phyloP scores from a whole-genome alignment of 2,113 vertebrate genomes.

The Urocolius indicus region DNA sequence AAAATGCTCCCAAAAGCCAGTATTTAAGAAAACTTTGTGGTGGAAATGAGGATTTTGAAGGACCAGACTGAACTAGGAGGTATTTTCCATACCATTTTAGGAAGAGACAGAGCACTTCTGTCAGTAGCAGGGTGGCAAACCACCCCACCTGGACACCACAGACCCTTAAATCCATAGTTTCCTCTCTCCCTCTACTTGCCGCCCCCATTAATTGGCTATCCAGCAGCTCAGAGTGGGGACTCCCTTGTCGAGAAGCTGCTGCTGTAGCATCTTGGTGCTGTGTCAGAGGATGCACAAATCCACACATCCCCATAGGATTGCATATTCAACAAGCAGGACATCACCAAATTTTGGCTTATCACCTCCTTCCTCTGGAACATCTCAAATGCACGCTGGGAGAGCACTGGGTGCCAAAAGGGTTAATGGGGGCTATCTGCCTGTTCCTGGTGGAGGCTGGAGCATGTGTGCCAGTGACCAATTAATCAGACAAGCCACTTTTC shows the following conservation, averaged over 20 bases:
- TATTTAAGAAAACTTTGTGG: background rate
- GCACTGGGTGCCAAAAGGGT: background rate
- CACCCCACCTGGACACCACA: background rate
- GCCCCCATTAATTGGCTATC: background rate
- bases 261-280: fast-evolving
- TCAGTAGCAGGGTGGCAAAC: background rate
- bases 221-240: fast-evolving
- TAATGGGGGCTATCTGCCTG: background rate
- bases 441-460: slow-evolving; percentile 32
- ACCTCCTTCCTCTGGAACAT: background rate
- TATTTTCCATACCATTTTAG: fast-evolving
- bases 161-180: background rate
- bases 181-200: background rate
- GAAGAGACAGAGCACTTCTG: background rate
- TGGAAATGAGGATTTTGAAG: background rate
- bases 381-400: background rate
- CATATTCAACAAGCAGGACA: fast-evolving
- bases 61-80: fast-evolving
- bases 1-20: fast-evolving
- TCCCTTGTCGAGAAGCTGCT: fast-evolving
- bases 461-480: background rate
- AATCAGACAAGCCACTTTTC: background rate
- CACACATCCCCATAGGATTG: fast-evolving
- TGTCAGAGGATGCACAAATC: background rate
- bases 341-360: background rate